A percentile compares a stretch with the other conserved stretches of the same genome.
Conservation (phyloP, 2,888 invertebrate species). For the Campoletis raptor region DNA sequence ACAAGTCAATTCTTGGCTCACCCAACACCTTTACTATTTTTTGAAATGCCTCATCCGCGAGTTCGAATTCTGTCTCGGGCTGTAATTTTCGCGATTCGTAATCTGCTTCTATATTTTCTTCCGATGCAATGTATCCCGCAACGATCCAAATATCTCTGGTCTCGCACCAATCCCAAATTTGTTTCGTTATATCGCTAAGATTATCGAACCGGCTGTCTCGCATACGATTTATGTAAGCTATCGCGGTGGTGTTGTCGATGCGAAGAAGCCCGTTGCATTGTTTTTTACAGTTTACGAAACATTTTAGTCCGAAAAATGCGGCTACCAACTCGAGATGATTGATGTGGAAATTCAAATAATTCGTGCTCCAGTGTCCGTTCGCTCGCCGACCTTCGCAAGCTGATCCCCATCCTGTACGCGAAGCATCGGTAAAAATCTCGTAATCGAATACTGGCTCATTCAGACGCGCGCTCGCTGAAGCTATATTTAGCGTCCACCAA, state of each 20-base stretch:
- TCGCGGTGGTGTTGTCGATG: conserved; percentile 65
- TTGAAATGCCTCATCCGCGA: conserved; percentile 26
- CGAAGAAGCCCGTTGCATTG: conserved; percentile 56
- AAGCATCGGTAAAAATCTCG: conserved; percentile 46
- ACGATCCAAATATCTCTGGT: conserved; percentile 43
- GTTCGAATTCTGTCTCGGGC: conserved; percentile 47
- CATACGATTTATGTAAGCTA: conserved; percentile 66
- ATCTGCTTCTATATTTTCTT: conserved; percentile 49
- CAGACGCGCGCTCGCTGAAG: too few species aligned
- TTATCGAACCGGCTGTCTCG: conserved; percentile 48
- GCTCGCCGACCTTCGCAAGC: too few species aligned
- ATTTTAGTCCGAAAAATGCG: conserved; percentile 59
- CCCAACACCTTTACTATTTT: conserved; percentile 19
- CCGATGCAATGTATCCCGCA: conserved; percentile 43
- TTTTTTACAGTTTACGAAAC: conserved; percentile 30
- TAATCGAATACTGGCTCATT: too few species aligned
- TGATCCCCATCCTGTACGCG: conserved; percentile 38
- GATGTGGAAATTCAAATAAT: conserved; percentile 57
- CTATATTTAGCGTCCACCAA: too few species aligned
- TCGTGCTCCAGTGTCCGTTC: conserved; percentile 57
- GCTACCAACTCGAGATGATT: conserved; percentile 69
- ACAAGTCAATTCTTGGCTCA: conserved; percentile 41
- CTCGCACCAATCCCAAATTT: conserved; percentile 54
- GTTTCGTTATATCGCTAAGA: conserved; percentile 31
- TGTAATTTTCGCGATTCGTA: conserved; percentile 45